Evolutionary conservation across 35 echinoderm and acorn worm species (phyloP), one percentile per base, ranked within the genome.

Genomic region (Apostichopus japonicus): DNA sequence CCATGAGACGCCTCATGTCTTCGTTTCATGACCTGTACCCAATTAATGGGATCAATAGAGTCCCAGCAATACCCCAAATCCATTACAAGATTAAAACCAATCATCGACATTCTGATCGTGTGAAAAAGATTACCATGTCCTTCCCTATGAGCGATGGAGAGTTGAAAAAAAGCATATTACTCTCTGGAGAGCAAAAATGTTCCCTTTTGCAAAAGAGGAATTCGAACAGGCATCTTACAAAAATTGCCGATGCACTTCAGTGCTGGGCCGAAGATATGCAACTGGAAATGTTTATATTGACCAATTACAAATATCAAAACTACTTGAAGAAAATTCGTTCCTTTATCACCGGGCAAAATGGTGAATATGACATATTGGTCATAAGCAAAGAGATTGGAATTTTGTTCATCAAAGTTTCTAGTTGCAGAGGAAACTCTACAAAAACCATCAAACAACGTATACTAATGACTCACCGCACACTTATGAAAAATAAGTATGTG

Each of bases 371-470:
- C 79, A 83, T 83, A 55, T 3, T 83, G 10, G 79, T 54, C 8
- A 83, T 83, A 83, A 57, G 79, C 79, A 83, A 56, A 53, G 79
- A 83, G 6, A 19, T 83, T 10, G 79, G 79, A 11, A 13, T 83
- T 55, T 54, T 83, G 17, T 83, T 83, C 79, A 83, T 83, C 17
- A 14, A 83, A 83, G 79, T 83, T 54, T 83, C 79, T 13, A 83
- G 27, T 54, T 83, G 51, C 51, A 53, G 10, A 21, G 79, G 79
- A 13, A 83, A 83, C 16, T 55, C 51, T n/a, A 33, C 10, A 17
- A 83, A 83, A 21, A 52, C 54, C 14, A 56, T 56, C 55, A 83
- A 83, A 54, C 79, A 83, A 54, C 79, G 54, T 54, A 13, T 83
- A 13, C 79, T 55, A 83, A 83, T 16, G 52, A 83, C 21, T 14